Conservation (phyloP, 2,113 vertebrate genomes). For the Zootoca vivipara region DNA sequence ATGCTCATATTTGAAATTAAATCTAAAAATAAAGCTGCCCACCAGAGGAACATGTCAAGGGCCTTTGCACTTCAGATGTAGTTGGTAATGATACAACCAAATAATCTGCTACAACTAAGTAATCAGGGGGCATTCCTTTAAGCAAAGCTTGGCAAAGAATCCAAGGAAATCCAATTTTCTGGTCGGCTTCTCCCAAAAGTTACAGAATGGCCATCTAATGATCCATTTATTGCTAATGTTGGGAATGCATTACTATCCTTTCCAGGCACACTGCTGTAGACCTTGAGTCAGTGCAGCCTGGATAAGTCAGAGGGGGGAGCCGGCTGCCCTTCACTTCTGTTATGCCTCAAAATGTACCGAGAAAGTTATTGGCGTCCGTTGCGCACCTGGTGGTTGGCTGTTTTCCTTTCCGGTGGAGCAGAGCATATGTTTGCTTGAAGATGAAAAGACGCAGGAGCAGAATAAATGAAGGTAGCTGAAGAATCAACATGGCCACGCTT, state of each 20-base stretch:
- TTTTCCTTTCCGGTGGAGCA: neutral
- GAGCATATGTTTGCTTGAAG: neutral
- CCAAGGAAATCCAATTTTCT: slow-evolving; percentile 37
- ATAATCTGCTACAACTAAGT: slow-evolving; percentile 12
- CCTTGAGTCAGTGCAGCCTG: neutral
- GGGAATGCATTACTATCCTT: slow-evolving; percentile 26
- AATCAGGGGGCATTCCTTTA: slow-evolving; percentile 30
- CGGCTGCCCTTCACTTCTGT: fast-evolving
- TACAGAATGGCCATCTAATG: slow-evolving; percentile 19
- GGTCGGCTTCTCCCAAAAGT: neutral
- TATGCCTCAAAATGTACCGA: neutral
- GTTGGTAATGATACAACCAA: slow-evolving; percentile 25
- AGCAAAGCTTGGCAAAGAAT: slow-evolving; percentile 27
- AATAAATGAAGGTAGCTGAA: neutral
- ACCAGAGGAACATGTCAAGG: slow-evolving; percentile 33
- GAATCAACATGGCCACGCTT: neutral
- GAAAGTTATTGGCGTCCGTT: neutral
- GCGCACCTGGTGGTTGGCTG: neutral
- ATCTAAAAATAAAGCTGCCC: slow-evolving; percentile 32
- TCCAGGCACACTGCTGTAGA: neutral
- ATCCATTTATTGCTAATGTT: slow-evolving; percentile 12
- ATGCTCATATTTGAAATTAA: slow-evolving; percentile 51
- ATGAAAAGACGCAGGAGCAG: neutral
- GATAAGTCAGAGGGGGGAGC: slow-evolving; percentile 7
- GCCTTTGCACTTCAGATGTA: slow-evolving; percentile 24